Conservation (phyloP, 2,113 vertebrate genomes). For the Bujurquina vittata region DNA sequence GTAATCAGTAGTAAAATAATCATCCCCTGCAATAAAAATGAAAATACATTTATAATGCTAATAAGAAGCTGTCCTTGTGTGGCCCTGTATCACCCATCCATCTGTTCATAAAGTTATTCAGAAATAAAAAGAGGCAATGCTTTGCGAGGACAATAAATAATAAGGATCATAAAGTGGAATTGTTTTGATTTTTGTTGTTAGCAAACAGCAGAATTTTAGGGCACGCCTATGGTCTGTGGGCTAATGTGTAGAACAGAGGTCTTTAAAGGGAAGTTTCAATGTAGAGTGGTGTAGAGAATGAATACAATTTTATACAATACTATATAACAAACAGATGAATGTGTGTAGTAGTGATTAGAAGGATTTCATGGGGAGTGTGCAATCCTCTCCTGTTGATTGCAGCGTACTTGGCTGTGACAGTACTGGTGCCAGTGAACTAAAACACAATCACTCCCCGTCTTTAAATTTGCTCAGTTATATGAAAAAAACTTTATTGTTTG, state of each 20-base stretch:
- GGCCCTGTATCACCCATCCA: no score
- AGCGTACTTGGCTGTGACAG: background rate
- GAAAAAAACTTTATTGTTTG: no score
- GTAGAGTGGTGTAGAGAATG: background rate
- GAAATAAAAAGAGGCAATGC: background rate
- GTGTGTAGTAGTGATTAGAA: background rate
- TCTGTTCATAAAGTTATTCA: background rate
- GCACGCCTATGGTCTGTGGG: constrained; percentile 1
- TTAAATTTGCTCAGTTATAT: background rate
- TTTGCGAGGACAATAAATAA: background rate
- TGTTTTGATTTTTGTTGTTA: background rate
- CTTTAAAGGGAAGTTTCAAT: background rate
- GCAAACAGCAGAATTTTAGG: background rate
- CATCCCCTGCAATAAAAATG: background rate
- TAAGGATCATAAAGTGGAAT: background rate
- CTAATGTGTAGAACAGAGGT: background rate
- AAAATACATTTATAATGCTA: background rate
- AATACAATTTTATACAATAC: background rate
- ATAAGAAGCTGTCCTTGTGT: background rate
- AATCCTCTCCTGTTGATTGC: background rate
- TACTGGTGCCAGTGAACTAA: background rate
- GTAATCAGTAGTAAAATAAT: no score
- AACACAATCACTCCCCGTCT: background rate
- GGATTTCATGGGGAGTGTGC: background rate
- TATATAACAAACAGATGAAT: no score